Conservation (phyloP, 2,797 vertebrate genomes). For the Gymnoscopelus microlampas region DNA sequence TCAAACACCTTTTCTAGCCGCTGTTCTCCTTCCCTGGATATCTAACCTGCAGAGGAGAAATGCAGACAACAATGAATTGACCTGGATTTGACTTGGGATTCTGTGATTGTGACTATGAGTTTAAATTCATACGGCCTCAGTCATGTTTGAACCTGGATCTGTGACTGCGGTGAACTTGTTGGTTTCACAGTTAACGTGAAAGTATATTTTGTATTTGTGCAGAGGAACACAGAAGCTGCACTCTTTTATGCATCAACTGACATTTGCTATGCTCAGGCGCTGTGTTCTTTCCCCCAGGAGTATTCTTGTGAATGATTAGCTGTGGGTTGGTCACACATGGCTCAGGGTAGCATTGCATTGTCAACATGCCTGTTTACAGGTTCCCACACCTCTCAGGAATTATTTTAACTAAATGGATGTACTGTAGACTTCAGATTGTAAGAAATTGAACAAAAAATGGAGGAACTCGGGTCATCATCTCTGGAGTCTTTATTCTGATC, state of each 20-base stretch:
- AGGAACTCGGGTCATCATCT: conserved; percentile 31
- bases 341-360: background rate
- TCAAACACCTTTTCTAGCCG: conserved; percentile 18
- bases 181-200: conserved; percentile 30
- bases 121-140: conserved; percentile 31
- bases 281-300: conserved; percentile 13
- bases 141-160: conserved; percentile 53
- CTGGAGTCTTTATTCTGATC: conserved; percentile 15
- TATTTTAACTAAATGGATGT: conserved; percentile 28
- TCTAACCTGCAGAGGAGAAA: conserved; percentile 5
- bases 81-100: conserved; percentile 18
- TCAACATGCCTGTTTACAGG: background rate
- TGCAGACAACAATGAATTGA: background rate
- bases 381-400: conserved; percentile 10
- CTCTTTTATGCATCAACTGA: conserved; percentile 3
- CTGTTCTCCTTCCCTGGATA: conserved; percentile 21
- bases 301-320: conserved; percentile 21
- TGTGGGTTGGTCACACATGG: conserved; percentile 20
- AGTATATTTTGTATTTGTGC: conserved; percentile 28
- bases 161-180: conserved; percentile 30
- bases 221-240: conserved; percentile 36
- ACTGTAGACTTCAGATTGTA: conserved; percentile 14
- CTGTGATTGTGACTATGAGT: conserved; percentile 5
- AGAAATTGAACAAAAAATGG: conserved; percentile 39
- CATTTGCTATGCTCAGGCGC: background rate